Evolutionary conservation across 2,113 vertebrate genomes (phyloP).

Genomic region (Mobula hypostoma): DNA sequence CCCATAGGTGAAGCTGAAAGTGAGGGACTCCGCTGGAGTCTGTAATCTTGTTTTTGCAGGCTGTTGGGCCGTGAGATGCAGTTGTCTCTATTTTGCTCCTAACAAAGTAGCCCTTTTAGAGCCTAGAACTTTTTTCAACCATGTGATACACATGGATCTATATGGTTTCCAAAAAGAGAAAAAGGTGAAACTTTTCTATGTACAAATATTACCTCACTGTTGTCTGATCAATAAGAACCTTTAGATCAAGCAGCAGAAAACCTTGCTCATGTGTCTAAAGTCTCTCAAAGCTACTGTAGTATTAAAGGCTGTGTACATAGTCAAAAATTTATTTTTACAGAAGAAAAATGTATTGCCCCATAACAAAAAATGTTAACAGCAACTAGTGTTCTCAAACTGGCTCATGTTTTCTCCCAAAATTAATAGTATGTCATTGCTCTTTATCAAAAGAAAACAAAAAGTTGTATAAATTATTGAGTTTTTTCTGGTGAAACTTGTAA

Average conservation of each 20-base stretch:
- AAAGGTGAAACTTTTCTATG: conserved; percentile 70
- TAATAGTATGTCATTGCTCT: conserved; percentile 74
- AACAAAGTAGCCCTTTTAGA: conserved; percentile 39
- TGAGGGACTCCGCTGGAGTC: conserved; percentile 41
- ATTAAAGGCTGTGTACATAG: conserved; percentile 83
- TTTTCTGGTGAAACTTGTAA: conserved; percentile 71
- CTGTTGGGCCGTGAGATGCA: conserved; percentile 39
- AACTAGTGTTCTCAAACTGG: conserved; percentile 58
- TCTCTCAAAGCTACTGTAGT: conserved; percentile 76
- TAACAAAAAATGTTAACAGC: conserved; percentile 69
- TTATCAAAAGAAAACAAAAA: conserved; percentile 58
- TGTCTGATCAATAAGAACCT: conserved; percentile 77
- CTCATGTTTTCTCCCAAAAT: conserved; percentile 54
- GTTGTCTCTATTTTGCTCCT: conserved; percentile 29
- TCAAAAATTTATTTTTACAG: conserved; percentile 65
- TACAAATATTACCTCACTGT: conserved; percentile 99
- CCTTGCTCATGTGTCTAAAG: conserved; percentile 70
- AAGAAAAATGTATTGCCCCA: conserved; percentile 57
- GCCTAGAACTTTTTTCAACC: conserved; percentile 44
- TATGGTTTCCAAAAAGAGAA: conserved; percentile 61
- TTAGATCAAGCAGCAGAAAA: conserved; percentile 65
- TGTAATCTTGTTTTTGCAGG: conserved; percentile 43
- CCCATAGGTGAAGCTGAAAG: conserved; percentile 45
- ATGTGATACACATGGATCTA: conserved; percentile 47
- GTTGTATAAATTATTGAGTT: conserved; percentile 80